phyloP scores from a whole-genome alignment of 2,797 vertebrate species.

The Oreochromis grahami region DNA sequence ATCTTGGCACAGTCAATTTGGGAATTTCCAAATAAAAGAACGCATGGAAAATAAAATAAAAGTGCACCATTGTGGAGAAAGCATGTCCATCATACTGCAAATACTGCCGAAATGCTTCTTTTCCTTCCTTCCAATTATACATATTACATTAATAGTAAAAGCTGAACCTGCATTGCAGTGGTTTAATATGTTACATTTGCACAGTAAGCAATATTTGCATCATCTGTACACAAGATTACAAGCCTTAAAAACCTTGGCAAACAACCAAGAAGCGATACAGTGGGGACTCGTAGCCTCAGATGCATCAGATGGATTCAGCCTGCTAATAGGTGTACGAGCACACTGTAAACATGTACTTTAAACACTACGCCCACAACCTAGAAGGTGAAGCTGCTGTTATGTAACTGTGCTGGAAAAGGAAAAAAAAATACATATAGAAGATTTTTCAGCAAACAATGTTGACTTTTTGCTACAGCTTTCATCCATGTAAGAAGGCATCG shows the following conservation, averaged over 20 bases:
- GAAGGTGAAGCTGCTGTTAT: conserved; percentile 11
- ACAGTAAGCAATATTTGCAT: conserved; percentile 59
- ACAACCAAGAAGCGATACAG: conserved; percentile 46
- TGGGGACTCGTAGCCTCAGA: conserved; percentile 40
- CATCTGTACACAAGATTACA: conserved; percentile 56
- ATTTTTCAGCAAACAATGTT: conserved; percentile 4
- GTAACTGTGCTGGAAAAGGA: background rate
- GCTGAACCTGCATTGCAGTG: conserved; percentile 38
- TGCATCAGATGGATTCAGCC: conserved; percentile 33
- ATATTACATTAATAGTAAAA: conserved; percentile 45
- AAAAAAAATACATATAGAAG: background rate
- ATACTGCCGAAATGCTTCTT: conserved; percentile 62
- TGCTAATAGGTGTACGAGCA: conserved; percentile 32
- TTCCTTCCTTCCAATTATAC: conserved; percentile 14
- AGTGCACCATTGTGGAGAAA: conserved; percentile 24
- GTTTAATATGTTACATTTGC: conserved; percentile 64
- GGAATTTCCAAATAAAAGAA: conserved; percentile 9
- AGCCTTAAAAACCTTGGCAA: conserved; percentile 39
- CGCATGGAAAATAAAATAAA: background rate
- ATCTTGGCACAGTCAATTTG: conserved; percentile 22
- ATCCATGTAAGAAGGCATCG: conserved; percentile 61
- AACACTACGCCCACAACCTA: conserved; percentile 17
- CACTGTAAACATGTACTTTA: conserved; percentile 37
- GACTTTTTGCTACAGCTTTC: conserved; percentile 48
- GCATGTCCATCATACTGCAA: conserved; percentile 38